Percentiles rank a stretch among this genome's conserved stretches.
These are phyloP conservation scores for Rhea pennata DNA, from an alignment of 2,113 vertebrate species.

Conservation along the genomic window DNA sequence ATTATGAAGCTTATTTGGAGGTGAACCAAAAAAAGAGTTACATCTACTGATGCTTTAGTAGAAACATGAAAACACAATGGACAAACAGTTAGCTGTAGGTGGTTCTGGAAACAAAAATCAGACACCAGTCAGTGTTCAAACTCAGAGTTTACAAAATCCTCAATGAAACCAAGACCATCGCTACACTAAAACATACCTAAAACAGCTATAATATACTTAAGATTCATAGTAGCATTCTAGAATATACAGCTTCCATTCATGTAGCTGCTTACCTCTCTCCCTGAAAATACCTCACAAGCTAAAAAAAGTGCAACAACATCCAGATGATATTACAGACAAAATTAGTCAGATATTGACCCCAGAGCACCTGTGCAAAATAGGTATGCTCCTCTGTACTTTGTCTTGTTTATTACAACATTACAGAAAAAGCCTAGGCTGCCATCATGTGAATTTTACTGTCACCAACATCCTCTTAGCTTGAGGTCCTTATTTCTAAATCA, in stretches of 20 bases:
- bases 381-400: background rate
- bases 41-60: background rate
- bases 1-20: background rate
- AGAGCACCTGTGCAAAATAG: background rate
- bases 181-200: background rate
- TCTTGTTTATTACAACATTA: background rate
- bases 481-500: background rate
- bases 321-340: accelerated
- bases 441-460: background rate
- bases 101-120: background rate
- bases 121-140: background rate
- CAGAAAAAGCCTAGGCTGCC: background rate
- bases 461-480: background rate
- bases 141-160: background rate
- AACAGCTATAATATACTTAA: background rate
- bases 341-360: background rate
- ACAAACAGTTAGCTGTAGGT: background rate
- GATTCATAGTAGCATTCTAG: background rate
- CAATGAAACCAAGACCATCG: background rate
- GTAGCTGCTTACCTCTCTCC: background rate
- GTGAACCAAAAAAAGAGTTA: background rate
- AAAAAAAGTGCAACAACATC: background rate
- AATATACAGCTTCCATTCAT: background rate
- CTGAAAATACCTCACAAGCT: background rate
- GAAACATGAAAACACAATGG: background rate